phyloP scores from a whole-genome alignment of 1,140 invertebrate genomes.

The Plectrocnemia conspersa region DNA sequence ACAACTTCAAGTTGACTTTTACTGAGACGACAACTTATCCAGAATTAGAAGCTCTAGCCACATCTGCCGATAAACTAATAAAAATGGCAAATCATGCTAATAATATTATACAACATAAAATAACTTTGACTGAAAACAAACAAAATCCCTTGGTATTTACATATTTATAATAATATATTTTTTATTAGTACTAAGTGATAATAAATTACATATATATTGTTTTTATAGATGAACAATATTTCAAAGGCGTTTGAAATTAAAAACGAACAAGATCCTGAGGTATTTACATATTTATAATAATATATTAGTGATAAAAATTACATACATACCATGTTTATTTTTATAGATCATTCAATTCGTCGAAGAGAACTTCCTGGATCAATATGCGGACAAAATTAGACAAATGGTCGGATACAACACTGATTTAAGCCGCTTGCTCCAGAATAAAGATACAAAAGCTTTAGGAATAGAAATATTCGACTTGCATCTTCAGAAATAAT shows the following conservation, averaged over 20 bases:
- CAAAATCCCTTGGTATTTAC: too few relatives aligned
- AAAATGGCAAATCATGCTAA: neutral
- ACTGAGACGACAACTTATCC: neutral
- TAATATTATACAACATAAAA: neutral
- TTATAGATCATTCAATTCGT: slow-evolving; percentile 62
- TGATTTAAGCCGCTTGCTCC: too few relatives aligned
- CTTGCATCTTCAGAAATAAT: too few relatives aligned
- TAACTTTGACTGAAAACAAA: neutral
- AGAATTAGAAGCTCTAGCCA: neutral
- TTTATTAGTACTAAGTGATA: neutral
- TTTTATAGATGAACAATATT: neutral
- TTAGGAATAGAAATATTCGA: too few relatives aligned
- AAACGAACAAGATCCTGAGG: neutral
- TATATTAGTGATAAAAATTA: neutral
- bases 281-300: neutral
- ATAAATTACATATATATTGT: neutral
- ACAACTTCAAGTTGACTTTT: neutral
- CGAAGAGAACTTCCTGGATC: slow-evolving; percentile 68
- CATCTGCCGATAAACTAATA: too few relatives aligned
- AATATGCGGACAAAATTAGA: slow-evolving; percentile 62
- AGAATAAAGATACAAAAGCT: too few relatives aligned
- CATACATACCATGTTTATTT: slow-evolving; percentile 4
- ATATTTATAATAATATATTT: too few relatives aligned
- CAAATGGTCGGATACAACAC: slow-evolving; percentile 65
- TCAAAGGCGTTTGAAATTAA: neutral